Evolutionary conservation across 2,113 vertebrate genomes (phyloP).

Genomic region (Poeciliopsis prolifica): DNA sequence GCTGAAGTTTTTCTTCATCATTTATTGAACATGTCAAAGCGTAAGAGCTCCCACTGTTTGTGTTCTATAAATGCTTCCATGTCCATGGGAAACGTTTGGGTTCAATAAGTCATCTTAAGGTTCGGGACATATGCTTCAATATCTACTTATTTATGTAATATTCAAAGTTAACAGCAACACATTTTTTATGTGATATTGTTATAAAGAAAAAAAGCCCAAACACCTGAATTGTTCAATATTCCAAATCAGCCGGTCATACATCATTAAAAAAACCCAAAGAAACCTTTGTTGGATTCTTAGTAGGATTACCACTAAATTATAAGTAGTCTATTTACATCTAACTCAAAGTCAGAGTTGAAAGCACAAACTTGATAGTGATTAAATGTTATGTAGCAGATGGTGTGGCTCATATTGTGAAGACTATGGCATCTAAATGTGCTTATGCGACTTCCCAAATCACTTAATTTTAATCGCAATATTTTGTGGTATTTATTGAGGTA

Average conservation of each 20-base stretch:
- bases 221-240: background rate
- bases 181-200: too few relatives aligned
- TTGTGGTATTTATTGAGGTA: background rate
- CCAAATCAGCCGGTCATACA: background rate
- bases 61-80: background rate
- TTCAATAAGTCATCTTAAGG: background rate
- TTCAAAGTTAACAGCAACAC: background rate
- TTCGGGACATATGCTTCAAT: background rate
- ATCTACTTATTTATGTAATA: background rate
- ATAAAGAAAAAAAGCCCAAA: too few relatives aligned
- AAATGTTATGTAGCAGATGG: background rate
- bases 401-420: background rate
- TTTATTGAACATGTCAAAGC: background rate
- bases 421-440: too few relatives aligned
- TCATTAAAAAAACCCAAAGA: too few relatives aligned
- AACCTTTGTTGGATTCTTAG: background rate
- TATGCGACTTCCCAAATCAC: too few relatives aligned
- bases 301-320: background rate
- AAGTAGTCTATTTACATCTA: background rate
- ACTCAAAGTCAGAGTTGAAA: background rate
- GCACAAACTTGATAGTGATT: background rate
- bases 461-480: background rate
- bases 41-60: background rate
- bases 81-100: background rate
- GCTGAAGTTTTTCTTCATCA: background rate